Evolutionary conservation across 2,888 invertebrate genomes (phyloP).

Genomic region (Acanthosepion pharaonis): DNA sequence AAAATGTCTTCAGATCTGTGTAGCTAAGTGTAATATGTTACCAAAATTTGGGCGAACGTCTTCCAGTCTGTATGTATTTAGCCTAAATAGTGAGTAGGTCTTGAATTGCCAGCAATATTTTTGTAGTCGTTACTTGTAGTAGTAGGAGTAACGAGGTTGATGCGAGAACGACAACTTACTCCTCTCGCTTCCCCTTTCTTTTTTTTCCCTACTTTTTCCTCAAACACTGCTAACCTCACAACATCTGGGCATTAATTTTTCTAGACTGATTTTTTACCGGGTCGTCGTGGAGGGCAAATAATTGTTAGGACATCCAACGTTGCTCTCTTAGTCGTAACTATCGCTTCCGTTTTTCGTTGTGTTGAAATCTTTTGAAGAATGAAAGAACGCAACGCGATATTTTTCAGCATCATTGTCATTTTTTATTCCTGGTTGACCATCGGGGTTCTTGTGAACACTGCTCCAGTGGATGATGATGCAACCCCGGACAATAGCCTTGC

Average conservation of each 20-base stretch:
- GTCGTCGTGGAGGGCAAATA: slow-evolving; percentile 18
- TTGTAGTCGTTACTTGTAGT: background rate
- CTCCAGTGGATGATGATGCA: background rate
- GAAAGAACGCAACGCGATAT: background rate
- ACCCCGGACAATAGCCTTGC: background rate
- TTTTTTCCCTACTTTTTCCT: background rate
- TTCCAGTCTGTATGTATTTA: background rate
- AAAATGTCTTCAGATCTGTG: background rate
- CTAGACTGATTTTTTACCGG: background rate
- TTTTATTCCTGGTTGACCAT: background rate
- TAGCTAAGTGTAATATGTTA: background rate
- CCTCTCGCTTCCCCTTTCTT: background rate
- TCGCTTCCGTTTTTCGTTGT: background rate
- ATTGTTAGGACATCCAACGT: background rate
- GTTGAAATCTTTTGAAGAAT: background rate
- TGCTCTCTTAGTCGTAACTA: background rate
- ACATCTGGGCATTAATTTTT: background rate
- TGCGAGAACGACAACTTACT: background rate
- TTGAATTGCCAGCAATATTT: background rate
- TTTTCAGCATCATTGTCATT: background rate
- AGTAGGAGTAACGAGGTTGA: background rate
- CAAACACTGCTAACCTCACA: background rate
- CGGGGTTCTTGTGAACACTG: background rate
- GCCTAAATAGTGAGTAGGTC: background rate
- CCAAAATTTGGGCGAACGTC: background rate